phyloP scores from a whole-genome alignment of 2,888 invertebrate species.

The Leptopilina drosophilae region DNA sequence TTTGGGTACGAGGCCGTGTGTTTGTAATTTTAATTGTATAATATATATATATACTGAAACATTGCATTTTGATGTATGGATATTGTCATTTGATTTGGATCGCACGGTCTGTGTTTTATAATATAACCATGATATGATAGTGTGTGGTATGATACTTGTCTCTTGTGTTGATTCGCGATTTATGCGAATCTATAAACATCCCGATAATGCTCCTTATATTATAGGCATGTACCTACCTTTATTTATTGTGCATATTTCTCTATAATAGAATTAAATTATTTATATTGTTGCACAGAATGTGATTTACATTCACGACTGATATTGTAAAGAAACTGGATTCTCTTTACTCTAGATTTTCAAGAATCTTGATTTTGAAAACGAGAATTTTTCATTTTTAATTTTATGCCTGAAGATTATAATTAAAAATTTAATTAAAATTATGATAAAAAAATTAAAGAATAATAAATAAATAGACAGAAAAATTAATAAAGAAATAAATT shows the following conservation, averaged over 20 bases:
- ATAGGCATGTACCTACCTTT: conserved; percentile 16
- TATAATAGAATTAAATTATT: conserved; percentile 12
- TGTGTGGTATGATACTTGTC: conserved; percentile 2
- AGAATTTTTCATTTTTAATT: neutral
- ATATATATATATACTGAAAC: neutral
- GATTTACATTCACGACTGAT: conserved; percentile 4
- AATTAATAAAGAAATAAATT: no score
- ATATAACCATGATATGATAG: neutral
- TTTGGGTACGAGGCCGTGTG: conserved; percentile 26
- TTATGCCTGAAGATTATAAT: no score
- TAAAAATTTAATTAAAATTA: no score
- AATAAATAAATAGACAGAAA: no score
- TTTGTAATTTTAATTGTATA: conserved; percentile 28
- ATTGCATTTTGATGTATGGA: neutral
- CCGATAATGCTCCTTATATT: conserved; percentile 22
- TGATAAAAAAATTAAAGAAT: no score
- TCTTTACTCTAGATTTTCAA: neutral
- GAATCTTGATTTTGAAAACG: neutral
- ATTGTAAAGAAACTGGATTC: neutral
- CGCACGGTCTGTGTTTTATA: neutral
- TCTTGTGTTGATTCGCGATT: conserved; percentile 27
- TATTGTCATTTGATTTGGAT: conserved; percentile 33
- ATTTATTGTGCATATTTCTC: conserved; percentile 30
- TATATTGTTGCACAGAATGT: neutral
- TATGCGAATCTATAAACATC: conserved; percentile 31